phyloP scores from a whole-genome alignment of 1,140 invertebrate genomes.

The Cherax destructor region DNA sequence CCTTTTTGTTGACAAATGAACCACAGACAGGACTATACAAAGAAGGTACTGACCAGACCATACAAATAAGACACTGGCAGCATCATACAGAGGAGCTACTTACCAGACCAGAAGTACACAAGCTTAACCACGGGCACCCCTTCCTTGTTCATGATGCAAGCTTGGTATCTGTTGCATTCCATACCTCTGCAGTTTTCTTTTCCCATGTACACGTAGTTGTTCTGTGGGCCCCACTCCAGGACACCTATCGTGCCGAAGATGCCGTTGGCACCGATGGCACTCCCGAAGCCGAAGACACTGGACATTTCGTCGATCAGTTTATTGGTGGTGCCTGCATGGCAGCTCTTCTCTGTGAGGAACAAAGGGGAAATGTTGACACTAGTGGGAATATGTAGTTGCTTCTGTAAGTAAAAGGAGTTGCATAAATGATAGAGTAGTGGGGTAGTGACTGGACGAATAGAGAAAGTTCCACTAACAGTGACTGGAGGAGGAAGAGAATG shows the following conservation, averaged over 20 bases:
- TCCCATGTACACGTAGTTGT: conserved; percentile 22
- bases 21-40: too few species aligned
- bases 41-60: too few species aligned
- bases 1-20: too few species aligned
- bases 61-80: too few species aligned
- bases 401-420: too few species aligned
- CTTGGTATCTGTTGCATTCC: conserved; percentile 16
- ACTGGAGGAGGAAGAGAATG: too few species aligned
- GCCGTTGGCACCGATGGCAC: background rate
- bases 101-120: conserved; percentile 40
- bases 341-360: conserved; percentile 18
- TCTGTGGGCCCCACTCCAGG: conserved; percentile 25
- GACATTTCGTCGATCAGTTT: background rate
- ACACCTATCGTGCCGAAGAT: conserved; percentile 33
- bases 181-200: conserved; percentile 25
- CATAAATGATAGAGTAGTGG: too few species aligned
- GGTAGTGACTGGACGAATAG: too few species aligned
- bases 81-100: background rate
- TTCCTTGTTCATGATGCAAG: conserved; percentile 7
- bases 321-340: background rate
- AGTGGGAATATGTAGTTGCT: too few species aligned
- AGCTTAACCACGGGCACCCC: background rate
- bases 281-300: conserved; percentile 21
- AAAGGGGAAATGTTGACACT: background rate
- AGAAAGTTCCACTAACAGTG: too few species aligned